These are phyloP conservation scores for Epistrophe eligans DNA, from an alignment of 2,888 invertebrate species.

Conservation along the genomic window DNA sequence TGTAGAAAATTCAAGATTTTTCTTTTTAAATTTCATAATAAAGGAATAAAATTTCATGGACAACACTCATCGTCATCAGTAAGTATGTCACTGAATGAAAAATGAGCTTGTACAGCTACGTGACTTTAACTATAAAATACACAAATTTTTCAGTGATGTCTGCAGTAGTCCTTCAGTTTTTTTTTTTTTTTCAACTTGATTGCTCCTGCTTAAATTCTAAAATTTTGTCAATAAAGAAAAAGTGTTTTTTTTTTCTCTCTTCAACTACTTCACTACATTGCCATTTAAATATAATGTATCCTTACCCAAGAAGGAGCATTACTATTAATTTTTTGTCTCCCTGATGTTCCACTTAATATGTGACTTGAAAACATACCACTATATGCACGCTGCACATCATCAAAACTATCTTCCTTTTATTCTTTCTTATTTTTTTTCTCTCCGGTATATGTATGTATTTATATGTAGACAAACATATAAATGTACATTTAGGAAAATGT, in stretches of 20 bases:
- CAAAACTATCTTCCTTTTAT: not conserved
- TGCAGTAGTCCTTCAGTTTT: not conserved
- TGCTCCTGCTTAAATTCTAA: not conserved
- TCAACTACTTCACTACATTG: not conserved
- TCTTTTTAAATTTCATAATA: no score
- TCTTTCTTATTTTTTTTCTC: not conserved
- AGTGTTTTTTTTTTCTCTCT: not conserved
- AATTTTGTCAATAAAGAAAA: conserved; percentile 12
- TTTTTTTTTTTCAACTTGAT: not conserved
- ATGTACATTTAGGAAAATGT: conserved; percentile 5
- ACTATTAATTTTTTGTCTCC: not conserved
- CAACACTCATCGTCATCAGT: no score
- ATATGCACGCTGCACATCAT: not conserved
- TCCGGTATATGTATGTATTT: not conserved
- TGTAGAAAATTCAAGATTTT: no score
- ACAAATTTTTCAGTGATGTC: not conserved
- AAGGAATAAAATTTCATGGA: no score
- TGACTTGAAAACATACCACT: not conserved
- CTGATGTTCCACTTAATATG: conserved; percentile 15
- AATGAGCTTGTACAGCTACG: not conserved
- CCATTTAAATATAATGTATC: not conserved
- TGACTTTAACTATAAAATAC: not conserved
- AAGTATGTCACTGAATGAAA: no score
- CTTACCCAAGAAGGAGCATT: not conserved
- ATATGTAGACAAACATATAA: not conserved